These are phyloP conservation scores for Rhinolophus sinicus DNA, from an alignment of 2,113 vertebrate genomes.

Conservation along the genomic window DNA sequence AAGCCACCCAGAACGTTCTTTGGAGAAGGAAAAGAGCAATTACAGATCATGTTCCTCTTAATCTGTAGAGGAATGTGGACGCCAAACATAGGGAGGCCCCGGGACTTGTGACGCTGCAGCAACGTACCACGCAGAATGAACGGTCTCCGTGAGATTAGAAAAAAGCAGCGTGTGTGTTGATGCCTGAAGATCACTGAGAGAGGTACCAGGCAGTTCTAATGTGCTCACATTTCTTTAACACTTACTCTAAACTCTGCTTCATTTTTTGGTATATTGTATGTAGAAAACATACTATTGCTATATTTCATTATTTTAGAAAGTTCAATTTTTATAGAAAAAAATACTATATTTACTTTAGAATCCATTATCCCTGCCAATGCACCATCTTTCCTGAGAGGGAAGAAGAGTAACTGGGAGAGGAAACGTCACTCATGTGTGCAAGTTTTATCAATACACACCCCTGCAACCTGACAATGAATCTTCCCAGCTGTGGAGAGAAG, in stretches of 20 bases:
- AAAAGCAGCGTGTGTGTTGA: accelerated
- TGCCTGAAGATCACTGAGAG: not conserved
- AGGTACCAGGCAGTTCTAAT: accelerated
- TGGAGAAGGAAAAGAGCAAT: not conserved
- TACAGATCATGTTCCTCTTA: accelerated
- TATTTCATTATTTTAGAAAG: not conserved
- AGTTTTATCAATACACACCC: too few species aligned
- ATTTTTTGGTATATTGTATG: accelerated
- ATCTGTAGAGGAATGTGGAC: accelerated
- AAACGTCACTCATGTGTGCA: accelerated
- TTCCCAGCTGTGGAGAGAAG: accelerated
- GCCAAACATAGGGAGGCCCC: accelerated
- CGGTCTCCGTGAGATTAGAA: not conserved
- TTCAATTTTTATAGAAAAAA: not conserved
- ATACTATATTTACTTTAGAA: not conserved
- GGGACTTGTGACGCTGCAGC: not conserved
- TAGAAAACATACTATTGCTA: not conserved
- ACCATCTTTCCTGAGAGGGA: not conserved
- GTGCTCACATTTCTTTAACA: not conserved
- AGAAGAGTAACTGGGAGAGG: not conserved
- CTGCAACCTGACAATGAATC: accelerated
- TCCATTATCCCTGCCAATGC: accelerated
- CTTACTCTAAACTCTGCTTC: not conserved
- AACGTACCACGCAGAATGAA: not conserved
- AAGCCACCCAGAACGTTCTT: not conserved